Percentiles rank a stretch among this genome's conserved stretches.
These are phyloP conservation scores for Helicoverpa armigera DNA, from an alignment of 1,140 invertebrate species.

Conservation along the genomic window DNA sequence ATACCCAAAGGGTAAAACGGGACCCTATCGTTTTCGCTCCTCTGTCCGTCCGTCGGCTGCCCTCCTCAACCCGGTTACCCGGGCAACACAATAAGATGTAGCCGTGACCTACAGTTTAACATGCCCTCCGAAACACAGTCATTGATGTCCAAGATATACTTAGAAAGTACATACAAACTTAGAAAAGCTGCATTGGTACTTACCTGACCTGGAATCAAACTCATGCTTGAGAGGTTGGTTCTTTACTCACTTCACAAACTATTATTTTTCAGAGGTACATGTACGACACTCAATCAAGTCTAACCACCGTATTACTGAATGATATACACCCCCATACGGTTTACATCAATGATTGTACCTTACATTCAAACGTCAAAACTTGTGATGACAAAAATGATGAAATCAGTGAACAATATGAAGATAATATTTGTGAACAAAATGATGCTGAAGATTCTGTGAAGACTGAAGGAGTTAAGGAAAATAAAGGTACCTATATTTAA, in stretches of 20 bases:
- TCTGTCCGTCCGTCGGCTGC: too few species aligned
- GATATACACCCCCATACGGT: slow-evolving; percentile 6
- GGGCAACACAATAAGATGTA: too few species aligned
- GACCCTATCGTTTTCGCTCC: too few species aligned
- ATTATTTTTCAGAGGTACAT: background rate
- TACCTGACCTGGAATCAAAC: too few species aligned
- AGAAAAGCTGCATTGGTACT: too few species aligned
- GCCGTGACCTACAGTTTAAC: too few species aligned
- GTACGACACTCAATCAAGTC: background rate
- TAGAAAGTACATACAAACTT: too few species aligned
- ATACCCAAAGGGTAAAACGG: too few species aligned
- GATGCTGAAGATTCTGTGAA: background rate
- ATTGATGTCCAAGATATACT: too few species aligned
- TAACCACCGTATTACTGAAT: background rate
- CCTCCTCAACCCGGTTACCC: too few species aligned
- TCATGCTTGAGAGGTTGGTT: too few species aligned
- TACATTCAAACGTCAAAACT: background rate
- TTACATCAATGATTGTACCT: background rate
- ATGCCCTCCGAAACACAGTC: too few species aligned
- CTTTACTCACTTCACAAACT: background rate
- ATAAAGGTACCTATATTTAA: background rate
- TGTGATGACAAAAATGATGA: background rate
- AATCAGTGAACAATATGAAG: background rate
- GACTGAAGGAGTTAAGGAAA: background rate
- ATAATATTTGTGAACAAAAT: background rate